Conservation (phyloP, 2,113 vertebrate species). For the Poecilia latipinna region DNA sequence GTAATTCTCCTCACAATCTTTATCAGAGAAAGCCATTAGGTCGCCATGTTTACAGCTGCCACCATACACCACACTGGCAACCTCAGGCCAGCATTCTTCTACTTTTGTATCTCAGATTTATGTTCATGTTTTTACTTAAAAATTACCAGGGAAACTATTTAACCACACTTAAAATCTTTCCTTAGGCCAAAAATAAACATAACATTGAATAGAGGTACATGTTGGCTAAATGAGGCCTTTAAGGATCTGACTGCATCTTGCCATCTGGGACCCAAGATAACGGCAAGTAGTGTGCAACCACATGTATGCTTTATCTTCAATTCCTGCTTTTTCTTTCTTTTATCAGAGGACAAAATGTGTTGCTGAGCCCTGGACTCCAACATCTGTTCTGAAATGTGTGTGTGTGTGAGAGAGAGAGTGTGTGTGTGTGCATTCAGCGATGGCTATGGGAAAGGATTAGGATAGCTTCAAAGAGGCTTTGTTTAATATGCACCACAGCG, state of each 20-base stretch:
- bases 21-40: neutral
- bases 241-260: slow-evolving; percentile 3
- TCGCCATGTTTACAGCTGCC: neutral
- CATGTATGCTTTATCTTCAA: neutral
- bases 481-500: slow-evolving; percentile 80
- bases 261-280: slow-evolving; percentile 38
- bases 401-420: slow-evolving; percentile 23
- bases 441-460: slow-evolving; percentile 83
- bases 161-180: neutral
- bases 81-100: neutral
- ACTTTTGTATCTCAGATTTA: neutral
- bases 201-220: neutral
- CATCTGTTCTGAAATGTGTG: slow-evolving; percentile 65
- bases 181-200: neutral
- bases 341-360: slow-evolving; percentile 68
- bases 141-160: neutral
- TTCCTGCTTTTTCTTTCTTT: slow-evolving; percentile 35
- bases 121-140: neutral
- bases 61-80: neutral
- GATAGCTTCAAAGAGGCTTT: slow-evolving; percentile 79
- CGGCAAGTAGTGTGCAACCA: slow-evolving; percentile 8
- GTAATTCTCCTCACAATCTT: neutral
- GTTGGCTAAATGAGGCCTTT: neutral
- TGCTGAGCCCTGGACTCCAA: slow-evolving; percentile 72
- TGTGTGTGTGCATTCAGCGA: slow-evolving; percentile 50